These are phyloP conservation scores for Herminia tarsipennalis DNA, from an alignment of 2,888 invertebrate genomes.

Conservation along the genomic window DNA sequence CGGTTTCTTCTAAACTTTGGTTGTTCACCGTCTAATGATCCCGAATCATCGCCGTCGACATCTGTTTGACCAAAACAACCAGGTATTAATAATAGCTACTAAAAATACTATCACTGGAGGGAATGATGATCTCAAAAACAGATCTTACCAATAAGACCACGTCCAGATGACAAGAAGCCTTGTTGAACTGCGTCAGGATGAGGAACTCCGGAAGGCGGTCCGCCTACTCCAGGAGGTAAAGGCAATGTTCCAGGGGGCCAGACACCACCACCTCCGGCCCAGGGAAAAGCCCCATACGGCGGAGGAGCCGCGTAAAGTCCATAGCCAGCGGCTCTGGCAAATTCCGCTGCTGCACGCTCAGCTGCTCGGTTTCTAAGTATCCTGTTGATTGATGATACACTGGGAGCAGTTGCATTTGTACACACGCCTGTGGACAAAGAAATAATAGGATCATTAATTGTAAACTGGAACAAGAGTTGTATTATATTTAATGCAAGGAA, in stretches of 20 bases:
- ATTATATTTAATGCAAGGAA: too few species aligned
- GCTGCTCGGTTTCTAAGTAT: slow-evolving; percentile 98
- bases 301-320: slow-evolving; percentile 93
- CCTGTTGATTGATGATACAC: slow-evolving; percentile 98
- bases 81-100: too few species aligned
- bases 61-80: slow-evolving; percentile 68
- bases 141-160: slow-evolving; percentile 69
- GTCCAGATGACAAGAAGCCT: slow-evolving; percentile 72
- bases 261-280: slow-evolving; percentile 77
- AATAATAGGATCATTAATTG: too few species aligned
- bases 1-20: slow-evolving; percentile 97
- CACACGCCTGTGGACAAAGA: slow-evolving; percentile 91
- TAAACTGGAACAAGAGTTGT: too few species aligned
- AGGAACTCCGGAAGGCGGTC: slow-evolving; percentile 74
- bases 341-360: slow-evolving; percentile 97
- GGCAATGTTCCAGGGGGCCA: slow-evolving; percentile 87
- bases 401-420: slow-evolving; percentile 97
- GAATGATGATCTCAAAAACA: too few species aligned
- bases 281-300: slow-evolving; percentile 86
- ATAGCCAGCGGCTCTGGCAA: slow-evolving; percentile 96
- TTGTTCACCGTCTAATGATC: slow-evolving; percentile 93
- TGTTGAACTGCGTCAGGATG: slow-evolving; percentile 80
- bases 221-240: slow-evolving; percentile 78
- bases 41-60: slow-evolving; percentile 92
- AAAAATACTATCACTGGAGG: too few species aligned